A percentile compares a stretch with the other conserved stretches of the same genome.
These are phyloP conservation scores for Hypothenemus hampei DNA, from an alignment of 1,140 invertebrate genomes.

Conservation along the genomic window DNA sequence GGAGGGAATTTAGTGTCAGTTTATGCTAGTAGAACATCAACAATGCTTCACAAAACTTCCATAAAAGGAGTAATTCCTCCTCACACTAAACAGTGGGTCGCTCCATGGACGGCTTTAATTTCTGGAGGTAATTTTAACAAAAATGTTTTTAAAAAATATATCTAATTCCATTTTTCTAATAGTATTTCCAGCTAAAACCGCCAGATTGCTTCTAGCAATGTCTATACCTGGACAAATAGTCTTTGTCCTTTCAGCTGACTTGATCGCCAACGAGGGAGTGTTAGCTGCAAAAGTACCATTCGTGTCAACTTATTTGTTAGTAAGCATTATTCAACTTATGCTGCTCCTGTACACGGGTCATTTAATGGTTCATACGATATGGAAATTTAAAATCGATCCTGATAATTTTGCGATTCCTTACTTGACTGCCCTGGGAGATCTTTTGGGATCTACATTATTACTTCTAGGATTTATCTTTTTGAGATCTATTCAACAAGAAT, in stretches of 20 bases:
- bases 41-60: slow-evolving; percentile 80
- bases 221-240: slow-evolving; percentile 89
- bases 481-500: slow-evolving; percentile 49
- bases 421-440: slow-evolving; percentile 88
- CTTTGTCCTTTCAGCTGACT: slow-evolving; percentile 81
- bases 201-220: slow-evolving; percentile 78
- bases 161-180: slow-evolving; percentile 39
- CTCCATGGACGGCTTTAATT: slow-evolving; percentile 76
- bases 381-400: slow-evolving; percentile 85
- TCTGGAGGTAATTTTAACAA: slow-evolving; percentile 62
- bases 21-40: slow-evolving; percentile 92
- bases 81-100: slow-evolving; percentile 66
- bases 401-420: slow-evolving; percentile 97
- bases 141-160: neutral
- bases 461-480: slow-evolving; percentile 80
- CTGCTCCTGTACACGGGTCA: slow-evolving; percentile 77
- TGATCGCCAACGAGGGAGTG: slow-evolving; percentile 54
- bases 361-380: slow-evolving; percentile 86
- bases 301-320: slow-evolving; percentile 59
- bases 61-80: slow-evolving; percentile 72
- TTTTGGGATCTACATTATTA: slow-evolving; percentile 83
- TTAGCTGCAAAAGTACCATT: slow-evolving; percentile 59
- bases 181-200: slow-evolving; percentile 73
- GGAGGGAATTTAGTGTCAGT: slow-evolving; percentile 96
- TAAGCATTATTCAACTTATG: slow-evolving; percentile 63